Evolutionary conservation across 1,140 invertebrate genomes (phyloP), one percentile per base, ranked within the genome.

Genomic region (Dendrolimus kikuchii): DNA sequence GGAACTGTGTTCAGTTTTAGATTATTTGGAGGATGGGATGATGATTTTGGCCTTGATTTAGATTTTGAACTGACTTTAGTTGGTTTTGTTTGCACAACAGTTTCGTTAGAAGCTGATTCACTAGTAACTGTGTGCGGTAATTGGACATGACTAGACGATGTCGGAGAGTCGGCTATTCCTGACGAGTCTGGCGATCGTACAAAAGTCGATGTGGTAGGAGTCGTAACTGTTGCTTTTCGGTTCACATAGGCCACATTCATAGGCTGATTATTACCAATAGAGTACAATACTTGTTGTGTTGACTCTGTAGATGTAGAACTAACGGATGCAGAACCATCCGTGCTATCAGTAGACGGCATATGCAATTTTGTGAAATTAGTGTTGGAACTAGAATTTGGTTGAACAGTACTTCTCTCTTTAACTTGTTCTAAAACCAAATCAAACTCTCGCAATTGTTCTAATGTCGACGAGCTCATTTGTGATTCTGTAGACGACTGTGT

Each of bases 391-490:
- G 49, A 7, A 4, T 43, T 53, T 10, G 82, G 81, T 58, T 90
- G 90, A 3, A 90, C 90, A 2, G 90, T 91, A 55, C 92, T 93
- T 43, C 92, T 81, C 74, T 94, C 93, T 68, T 94, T 94, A 2
- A 94, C 91, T 81, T 94, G 92, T 72, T 95, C 93, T 44, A 95
- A 83, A 0, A 95, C 93, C 77, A 93, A 93, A 73, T 95, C 94
- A 68, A 95, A 95, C 76, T 95, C 94, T 40, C 93, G 84, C 5
- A 95, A 70, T 65, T 95, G 93, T 73, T 95, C 93, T 36, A 94
- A 74, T 6, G 93, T 94, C 6, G 91, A 90, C 36, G 87, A 77
- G 51, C 87, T 88, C 72, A 88, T 74, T 60, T 87, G 81, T n/a
- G 87, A 81, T 66, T 87, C 80, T 5, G 85, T 57, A 49, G 81